phyloP scores from a whole-genome alignment of 2,113 vertebrate species.

The Notarius lentiginosus region DNA sequence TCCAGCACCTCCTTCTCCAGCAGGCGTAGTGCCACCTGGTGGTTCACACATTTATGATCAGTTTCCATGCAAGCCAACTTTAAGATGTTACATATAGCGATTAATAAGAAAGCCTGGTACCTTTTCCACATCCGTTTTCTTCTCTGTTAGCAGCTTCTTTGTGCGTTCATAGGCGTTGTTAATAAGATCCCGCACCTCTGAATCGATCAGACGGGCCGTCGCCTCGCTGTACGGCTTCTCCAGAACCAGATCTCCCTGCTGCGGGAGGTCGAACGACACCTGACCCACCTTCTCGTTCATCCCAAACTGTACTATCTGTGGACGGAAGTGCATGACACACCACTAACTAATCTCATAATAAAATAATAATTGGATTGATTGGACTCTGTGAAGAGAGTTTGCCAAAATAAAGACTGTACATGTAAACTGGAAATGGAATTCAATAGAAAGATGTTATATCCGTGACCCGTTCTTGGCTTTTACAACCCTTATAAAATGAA shows the following conservation, averaged over 20 bases:
- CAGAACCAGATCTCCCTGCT: conserved; percentile 92
- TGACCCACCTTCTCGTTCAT: conserved; percentile 97
- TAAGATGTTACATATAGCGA: not conserved
- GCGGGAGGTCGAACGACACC: conserved; percentile 94
- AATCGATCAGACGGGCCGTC: conserved; percentile 90
- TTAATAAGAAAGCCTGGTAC: conserved; percentile 61
- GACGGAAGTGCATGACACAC: not conserved
- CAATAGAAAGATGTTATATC: not conserved
- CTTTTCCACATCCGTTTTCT: conserved; percentile 91
- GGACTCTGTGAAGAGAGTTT: not conserved
- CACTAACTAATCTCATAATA: not conserved
- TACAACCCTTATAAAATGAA: not conserved
- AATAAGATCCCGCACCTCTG: conserved; percentile 86
- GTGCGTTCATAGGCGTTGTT: conserved; percentile 82
- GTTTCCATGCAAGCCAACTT: too few species aligned
- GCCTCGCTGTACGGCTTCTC: conserved; percentile 98
- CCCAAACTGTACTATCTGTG: conserved; percentile 95
- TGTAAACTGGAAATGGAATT: not conserved
- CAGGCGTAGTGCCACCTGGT: conserved; percentile 88
- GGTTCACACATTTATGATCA: not conserved
- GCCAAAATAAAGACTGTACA: not conserved
- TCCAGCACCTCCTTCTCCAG: conserved; percentile 94
- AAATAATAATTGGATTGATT: not conserved
- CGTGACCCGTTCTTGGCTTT: not conserved
- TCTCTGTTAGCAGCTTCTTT: conserved; percentile 77